Conservation (phyloP, 2,797 vertebrate species). For the Paguma larvata region DNA sequence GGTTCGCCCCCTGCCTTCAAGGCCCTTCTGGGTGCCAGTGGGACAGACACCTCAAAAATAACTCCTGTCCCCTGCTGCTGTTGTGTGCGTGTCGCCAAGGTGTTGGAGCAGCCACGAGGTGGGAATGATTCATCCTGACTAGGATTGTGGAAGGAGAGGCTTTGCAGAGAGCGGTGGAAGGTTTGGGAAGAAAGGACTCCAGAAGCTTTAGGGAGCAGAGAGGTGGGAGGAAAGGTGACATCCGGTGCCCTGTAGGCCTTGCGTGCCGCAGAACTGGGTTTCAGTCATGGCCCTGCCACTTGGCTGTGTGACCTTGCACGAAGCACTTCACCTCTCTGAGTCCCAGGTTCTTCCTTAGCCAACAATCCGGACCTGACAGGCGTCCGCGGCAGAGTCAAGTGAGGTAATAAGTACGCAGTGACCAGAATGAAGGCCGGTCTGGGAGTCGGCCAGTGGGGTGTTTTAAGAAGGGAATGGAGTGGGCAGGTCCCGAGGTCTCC, state of each 20-base stretch:
- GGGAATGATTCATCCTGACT: constrained; percentile 57
- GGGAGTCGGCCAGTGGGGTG: background rate
- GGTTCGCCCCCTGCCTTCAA: constrained; percentile 1
- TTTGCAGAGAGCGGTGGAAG: constrained; percentile 15
- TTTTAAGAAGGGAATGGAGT: constrained; percentile 19
- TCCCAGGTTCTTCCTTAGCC: background rate
- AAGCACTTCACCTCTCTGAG: constrained; percentile 54
- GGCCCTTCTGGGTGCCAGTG: background rate
- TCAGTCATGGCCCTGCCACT: constrained; percentile 36
- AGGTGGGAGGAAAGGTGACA: background rate
- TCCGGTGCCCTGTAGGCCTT: background rate
- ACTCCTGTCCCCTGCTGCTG: background rate
- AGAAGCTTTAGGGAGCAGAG: constrained; percentile 1
- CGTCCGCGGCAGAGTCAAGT: constrained; percentile 33
- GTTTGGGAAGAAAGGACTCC: constrained; percentile 11
- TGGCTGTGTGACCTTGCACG: constrained; percentile 64
- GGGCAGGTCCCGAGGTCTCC: constrained; percentile 32
- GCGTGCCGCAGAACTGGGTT: constrained; percentile 25
- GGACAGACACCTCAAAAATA: constrained; percentile 53
- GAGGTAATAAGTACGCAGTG: background rate
- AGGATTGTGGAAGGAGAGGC: background rate
- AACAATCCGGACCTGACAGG: constrained; percentile 52
- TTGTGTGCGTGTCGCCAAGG: background rate
- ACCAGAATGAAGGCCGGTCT: background rate
- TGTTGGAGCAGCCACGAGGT: background rate